Conservation (phyloP, 2,113 vertebrate species). For the Struthidea cinerea region DNA sequence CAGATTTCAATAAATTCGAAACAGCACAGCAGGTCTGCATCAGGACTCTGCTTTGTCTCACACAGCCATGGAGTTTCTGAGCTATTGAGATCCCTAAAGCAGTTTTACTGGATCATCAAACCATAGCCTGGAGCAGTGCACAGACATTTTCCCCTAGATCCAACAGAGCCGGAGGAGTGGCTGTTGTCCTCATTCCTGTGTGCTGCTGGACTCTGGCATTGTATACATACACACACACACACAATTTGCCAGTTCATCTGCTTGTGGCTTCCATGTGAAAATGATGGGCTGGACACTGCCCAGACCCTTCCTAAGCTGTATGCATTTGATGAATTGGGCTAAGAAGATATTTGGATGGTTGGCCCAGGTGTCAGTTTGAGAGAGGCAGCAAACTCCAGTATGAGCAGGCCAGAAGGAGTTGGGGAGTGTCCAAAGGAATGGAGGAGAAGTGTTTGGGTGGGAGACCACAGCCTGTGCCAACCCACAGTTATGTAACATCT, state of each 20-base stretch:
- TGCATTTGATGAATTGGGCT: neutral
- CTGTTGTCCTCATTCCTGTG: neutral
- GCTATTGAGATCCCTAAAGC: neutral
- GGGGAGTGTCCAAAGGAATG: neutral
- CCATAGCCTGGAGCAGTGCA: neutral
- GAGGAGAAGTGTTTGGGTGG: neutral
- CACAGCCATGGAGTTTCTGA: neutral
- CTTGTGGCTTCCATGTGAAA: neutral
- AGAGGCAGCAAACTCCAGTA: neutral
- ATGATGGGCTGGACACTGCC: neutral
- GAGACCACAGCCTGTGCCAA: neutral
- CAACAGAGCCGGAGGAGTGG: neutral
- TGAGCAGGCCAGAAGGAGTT: neutral
- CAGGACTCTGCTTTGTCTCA: neutral
- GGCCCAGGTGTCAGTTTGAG: neutral
- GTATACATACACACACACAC: fast-evolving
- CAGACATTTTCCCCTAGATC: neutral
- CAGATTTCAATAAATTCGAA: neutral
- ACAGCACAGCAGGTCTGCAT: neutral
- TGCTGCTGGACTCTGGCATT: neutral
- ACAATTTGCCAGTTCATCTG: neutral
- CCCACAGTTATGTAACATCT: neutral
- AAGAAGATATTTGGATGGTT: neutral
- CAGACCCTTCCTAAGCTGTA: neutral
- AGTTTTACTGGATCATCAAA: neutral